These are phyloP conservation scores for Cepaea hortensis DNA, from an alignment of 2,888 invertebrate species.

Conservation along the genomic window DNA sequence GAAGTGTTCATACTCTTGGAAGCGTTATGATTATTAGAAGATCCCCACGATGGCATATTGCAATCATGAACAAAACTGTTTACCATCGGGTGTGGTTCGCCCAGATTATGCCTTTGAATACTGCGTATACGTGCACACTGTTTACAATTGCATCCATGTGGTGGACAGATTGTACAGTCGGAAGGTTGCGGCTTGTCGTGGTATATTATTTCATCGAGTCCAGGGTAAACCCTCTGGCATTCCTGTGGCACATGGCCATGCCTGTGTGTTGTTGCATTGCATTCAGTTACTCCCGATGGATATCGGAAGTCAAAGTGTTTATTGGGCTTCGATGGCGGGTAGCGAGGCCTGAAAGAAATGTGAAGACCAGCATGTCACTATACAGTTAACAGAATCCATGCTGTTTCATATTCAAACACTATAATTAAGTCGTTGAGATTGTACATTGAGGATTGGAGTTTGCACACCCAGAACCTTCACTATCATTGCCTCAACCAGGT, in stretches of 20 bases:
- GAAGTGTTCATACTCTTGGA: neutral
- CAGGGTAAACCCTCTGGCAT: neutral
- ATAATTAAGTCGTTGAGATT: no score
- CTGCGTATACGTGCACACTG: neutral
- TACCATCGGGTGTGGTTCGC: neutral
- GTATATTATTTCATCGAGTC: neutral
- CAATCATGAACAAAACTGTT: neutral
- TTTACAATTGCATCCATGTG: neutral
- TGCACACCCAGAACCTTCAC: no score
- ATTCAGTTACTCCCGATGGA: conserved; percentile 21
- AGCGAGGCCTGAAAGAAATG: conserved; percentile 16
- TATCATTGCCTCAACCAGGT: no score
- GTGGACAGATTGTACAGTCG: neutral
- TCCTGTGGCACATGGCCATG: conserved; percentile 1
- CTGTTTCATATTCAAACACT: no score
- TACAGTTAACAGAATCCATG: no score
- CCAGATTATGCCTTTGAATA: neutral
- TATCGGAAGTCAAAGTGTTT: conserved; percentile 35
- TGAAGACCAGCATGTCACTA: neutral
- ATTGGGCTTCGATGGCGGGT: conserved; percentile 23
- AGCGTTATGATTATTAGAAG: neutral
- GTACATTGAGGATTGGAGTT: no score
- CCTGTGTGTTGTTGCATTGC: conserved; percentile 3
- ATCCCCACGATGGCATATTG: neutral
- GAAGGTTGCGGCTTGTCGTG: neutral